Conservation (phyloP, 1,140 invertebrate species). For the Trichonephila clavipes region DNA sequence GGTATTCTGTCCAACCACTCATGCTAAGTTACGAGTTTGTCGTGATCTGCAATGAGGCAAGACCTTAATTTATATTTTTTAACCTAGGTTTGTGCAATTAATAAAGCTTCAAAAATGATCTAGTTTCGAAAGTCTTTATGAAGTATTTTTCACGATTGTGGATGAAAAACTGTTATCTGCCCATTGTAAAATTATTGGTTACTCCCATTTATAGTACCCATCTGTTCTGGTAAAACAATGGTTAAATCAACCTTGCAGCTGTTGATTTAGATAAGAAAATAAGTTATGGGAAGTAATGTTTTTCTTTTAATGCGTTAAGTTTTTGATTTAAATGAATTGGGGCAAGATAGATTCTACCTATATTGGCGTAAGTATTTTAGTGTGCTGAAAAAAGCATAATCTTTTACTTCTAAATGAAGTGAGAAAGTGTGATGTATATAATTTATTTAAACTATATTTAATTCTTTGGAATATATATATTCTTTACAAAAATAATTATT, state of each 20-base stretch:
- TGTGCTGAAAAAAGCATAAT: no score
- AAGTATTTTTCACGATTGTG: background rate
- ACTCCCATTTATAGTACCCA: background rate
- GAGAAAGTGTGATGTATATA: no score
- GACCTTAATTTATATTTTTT: conserved; percentile 12
- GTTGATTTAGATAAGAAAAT: background rate
- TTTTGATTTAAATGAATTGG: no score
- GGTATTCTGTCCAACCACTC: background rate
- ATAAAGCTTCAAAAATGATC: background rate
- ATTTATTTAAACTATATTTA: no score
- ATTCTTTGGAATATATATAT: no score
- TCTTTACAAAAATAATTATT: no score
- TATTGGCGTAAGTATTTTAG: no score
- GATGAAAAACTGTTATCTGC: no score
- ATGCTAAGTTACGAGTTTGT: background rate
- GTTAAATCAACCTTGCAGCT: background rate
- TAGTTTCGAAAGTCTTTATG: background rate
- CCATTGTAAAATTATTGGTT: no score
- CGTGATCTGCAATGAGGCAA: conserved; percentile 10
- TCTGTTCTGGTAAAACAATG: background rate
- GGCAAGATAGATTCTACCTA: no score
- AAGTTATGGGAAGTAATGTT: background rate
- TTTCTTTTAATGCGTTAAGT: no score
- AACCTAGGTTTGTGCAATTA: background rate
- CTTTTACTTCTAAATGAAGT: no score